Evolutionary conservation across 2,113 vertebrate genomes (phyloP), one percentile per base, ranked within the genome.

Genomic region (Ochotona princeps): DNA sequence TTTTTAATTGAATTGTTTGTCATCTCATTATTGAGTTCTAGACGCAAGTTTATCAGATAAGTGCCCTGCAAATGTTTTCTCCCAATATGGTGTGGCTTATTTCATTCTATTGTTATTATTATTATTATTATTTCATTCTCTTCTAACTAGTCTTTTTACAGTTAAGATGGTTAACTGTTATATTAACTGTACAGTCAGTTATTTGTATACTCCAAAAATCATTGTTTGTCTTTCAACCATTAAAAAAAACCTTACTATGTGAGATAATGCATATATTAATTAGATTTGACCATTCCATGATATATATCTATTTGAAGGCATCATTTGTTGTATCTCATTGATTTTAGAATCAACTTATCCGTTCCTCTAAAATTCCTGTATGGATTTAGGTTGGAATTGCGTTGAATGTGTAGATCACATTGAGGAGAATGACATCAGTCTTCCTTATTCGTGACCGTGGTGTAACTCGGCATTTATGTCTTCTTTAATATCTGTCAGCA

Each of bases 301-400:
- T 38, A 32, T 61, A 61, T 80, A 80, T 18, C 25, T 80, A 80
- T 61, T 80, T 80, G 20, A 78, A 28, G 60, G 38, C 57, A 80
- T 74, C 67, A 70, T 57, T 57, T 54, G 49, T 76, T n/a, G 57
- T 61, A 82, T 78, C 44, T 26, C 76, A 35, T 83, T 28, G 74
- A 83, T 70, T 89, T 57, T 90, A 93, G 51, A 80, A 84, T 75
- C 78, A 54, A 38, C 38, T 87, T 51, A 1, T 76, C 87, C 7
- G 0, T 38, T 92, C 72, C 66, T 79, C 13, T 2, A 65, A 32
- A 83, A 89, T 11, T 79, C 4, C 35, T 73, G 14, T 76, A 70
- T 21, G 25, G 11, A 67, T 91, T 87, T 90, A 83, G 78, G 72
- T 32, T 90, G 20, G 57, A 21, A 57, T 80, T 85, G 44, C 28